phyloP scores from a whole-genome alignment of 2,113 vertebrate genomes.

The human (Homo sapiens) region GRCh38 chr3:13648001-13648500 shows the following conservation, averaged over 20 bases:
- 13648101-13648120: background rate
- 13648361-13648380: background rate
- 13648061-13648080: background rate
- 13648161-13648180: background rate
- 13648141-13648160: background rate
- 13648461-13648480: background rate
- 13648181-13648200: background rate
- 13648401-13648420: background rate
- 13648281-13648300: background rate
- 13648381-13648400: background rate
- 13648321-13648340: background rate
- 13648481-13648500: background rate
- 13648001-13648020: background rate
- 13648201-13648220: accelerated
- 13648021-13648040: background rate
- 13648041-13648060: background rate
- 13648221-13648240: no score
- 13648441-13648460: background rate
- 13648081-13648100: background rate
- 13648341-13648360: accelerated
- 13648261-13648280: background rate
- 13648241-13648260: accelerated
- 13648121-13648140: background rate
- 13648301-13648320: background rate
- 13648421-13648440: background rate